Evolutionary conservation across 2,797 vertebrate species (phyloP).

Genomic region (Propithecus perrieri): DNA sequence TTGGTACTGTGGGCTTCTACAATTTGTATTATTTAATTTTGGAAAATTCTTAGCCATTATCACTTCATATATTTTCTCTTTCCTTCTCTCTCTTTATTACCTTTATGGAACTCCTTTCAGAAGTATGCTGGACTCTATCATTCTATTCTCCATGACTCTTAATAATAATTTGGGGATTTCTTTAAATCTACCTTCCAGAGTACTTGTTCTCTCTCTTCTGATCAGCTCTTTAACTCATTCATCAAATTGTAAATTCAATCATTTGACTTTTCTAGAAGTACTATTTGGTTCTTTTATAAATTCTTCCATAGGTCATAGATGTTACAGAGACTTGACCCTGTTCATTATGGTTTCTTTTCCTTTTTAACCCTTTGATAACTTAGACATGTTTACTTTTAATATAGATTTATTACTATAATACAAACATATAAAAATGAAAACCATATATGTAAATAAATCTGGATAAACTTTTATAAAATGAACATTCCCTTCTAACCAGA

Average conservation of each 20-base stretch:
- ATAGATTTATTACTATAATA: background rate
- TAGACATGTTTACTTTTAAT: background rate
- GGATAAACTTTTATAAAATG: background rate
- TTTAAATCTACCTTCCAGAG: background rate
- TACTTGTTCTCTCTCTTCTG: background rate
- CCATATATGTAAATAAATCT: background rate
- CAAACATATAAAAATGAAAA: background rate
- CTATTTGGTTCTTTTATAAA: background rate
- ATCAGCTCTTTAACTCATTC: background rate
- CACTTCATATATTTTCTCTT: background rate
- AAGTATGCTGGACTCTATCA: background rate
- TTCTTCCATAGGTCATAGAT: background rate
- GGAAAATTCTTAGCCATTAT: background rate
- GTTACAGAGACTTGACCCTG: background rate
- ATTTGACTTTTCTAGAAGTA: background rate
- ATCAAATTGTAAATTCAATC: background rate
- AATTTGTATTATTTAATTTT: background rate
- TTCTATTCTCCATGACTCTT: background rate
- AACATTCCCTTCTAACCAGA: background rate
- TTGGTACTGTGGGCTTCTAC: background rate
- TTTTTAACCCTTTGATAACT: background rate
- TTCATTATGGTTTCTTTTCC: background rate
- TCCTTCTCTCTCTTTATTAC: background rate
- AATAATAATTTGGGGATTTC: background rate
- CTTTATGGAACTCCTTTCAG: background rate